These are phyloP conservation scores for Crypturellus undulatus DNA, from an alignment of 2,113 vertebrate species.

Conservation along the genomic window DNA sequence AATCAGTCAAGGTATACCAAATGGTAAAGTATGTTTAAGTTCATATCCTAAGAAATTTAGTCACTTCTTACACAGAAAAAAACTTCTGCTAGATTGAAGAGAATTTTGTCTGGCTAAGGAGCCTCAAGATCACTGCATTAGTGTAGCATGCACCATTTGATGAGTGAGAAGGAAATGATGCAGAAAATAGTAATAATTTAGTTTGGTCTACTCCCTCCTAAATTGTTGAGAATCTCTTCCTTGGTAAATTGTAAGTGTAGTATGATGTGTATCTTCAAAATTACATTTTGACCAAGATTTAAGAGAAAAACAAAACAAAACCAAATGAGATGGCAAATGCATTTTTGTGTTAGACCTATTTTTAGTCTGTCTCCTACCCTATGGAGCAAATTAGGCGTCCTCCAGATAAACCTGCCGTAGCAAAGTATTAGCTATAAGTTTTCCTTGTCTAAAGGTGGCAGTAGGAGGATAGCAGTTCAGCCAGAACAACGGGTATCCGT, in stretches of 20 bases:
- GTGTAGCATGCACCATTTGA: background rate
- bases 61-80: background rate
- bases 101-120: background rate
- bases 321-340: background rate
- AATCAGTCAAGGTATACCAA: background rate
- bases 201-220: conserved; percentile 23
- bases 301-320: background rate
- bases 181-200: conserved; percentile 44
- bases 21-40: background rate
- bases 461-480: background rate
- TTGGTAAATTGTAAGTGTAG: background rate
- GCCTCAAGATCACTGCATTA: background rate
- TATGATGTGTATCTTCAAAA: background rate
- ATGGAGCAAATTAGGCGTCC: background rate
- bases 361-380: background rate
- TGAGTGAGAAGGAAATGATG: conserved; percentile 35
- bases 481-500: background rate
- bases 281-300: background rate
- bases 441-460: background rate
- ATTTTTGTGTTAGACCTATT: background rate
- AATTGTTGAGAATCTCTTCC: background rate
- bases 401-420: background rate
- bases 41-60: background rate
- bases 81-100: background rate
- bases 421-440: background rate